Conservation (phyloP, 2,888 invertebrate genomes). For the Caenorhabditis sinica region DNA sequence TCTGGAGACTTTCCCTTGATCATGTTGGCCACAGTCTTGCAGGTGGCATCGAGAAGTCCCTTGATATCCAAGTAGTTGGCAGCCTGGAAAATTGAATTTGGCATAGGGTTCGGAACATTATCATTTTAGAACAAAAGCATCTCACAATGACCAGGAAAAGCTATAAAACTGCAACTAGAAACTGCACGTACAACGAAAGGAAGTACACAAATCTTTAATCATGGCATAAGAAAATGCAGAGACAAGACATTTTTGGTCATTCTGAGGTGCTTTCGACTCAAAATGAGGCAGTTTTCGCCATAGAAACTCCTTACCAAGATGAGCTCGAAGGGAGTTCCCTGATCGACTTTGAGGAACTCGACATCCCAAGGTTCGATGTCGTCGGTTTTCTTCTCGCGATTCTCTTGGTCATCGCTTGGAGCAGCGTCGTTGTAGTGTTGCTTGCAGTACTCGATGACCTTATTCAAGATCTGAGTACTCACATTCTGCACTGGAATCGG, state of each 20-base stretch:
- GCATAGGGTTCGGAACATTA: too few relatives aligned
- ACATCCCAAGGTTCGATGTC: slow-evolving; percentile 99
- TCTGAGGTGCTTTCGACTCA: too few relatives aligned
- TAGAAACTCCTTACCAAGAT: slow-evolving; percentile 90
- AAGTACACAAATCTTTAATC: too few relatives aligned
- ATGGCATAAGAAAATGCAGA: too few relatives aligned
- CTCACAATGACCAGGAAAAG: too few relatives aligned
- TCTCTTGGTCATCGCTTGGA: slow-evolving; percentile 93
- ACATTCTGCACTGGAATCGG: slow-evolving; percentile 97
- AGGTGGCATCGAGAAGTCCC: slow-evolving; percentile 93
- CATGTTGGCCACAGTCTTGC: slow-evolving; percentile 89
- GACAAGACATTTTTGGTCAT: too few relatives aligned
- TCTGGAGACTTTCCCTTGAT: slow-evolving; percentile 86
- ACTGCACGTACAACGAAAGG: too few relatives aligned
- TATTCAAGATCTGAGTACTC: slow-evolving; percentile 95
- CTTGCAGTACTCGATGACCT: slow-evolving; percentile 86
- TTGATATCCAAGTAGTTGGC: slow-evolving; percentile 76
- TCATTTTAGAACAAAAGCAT: too few relatives aligned
- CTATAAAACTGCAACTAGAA: too few relatives aligned
- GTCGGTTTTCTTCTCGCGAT: slow-evolving; percentile 97
- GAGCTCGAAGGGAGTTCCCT: slow-evolving; percentile 95
- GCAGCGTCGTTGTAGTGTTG: slow-evolving; percentile 90
- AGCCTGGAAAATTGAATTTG: too few relatives aligned
- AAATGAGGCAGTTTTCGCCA: too few relatives aligned
- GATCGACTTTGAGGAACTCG: slow-evolving; percentile 98